Conservation (phyloP, 2,888 invertebrate genomes). For the Muschampia plurimacula region DNA sequence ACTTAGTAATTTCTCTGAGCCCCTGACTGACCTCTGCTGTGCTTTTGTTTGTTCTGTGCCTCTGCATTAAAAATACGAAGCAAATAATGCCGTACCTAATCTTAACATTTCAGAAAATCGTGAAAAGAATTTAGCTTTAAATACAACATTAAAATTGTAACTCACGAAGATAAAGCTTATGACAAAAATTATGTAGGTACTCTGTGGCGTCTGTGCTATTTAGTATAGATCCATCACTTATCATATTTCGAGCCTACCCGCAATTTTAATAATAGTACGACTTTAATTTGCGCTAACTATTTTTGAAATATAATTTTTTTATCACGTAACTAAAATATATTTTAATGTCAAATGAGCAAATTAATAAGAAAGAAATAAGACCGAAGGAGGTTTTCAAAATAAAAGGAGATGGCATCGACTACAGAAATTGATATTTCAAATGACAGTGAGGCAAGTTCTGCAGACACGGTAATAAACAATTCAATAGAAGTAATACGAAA, state of each 20-base stretch:
- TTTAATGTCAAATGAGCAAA: background rate
- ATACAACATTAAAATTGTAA: too few relatives aligned
- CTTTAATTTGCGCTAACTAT: background rate
- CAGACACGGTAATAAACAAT: conserved; percentile 48
- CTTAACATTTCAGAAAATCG: too few relatives aligned
- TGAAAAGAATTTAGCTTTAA: too few relatives aligned
- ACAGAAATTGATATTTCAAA: conserved; percentile 3
- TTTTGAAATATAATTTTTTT: background rate
- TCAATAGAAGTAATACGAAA: conserved; percentile 72
- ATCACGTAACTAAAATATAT: background rate
- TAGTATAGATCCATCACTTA: too few relatives aligned
- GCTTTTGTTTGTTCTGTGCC: too few relatives aligned
- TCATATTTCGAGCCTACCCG: background rate
- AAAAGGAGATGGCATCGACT: background rate
- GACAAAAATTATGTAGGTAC: too few relatives aligned
- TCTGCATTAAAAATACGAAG: too few relatives aligned
- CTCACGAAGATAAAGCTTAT: too few relatives aligned
- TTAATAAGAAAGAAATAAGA: background rate
- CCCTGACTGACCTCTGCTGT: too few relatives aligned
- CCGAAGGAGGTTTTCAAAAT: background rate
- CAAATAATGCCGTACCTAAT: too few relatives aligned
- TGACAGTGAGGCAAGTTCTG: conserved; percentile 52
- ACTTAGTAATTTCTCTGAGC: too few relatives aligned
- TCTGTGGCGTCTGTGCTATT: too few relatives aligned
- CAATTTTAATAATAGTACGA: background rate